Conservation (phyloP, 1,140 invertebrate genomes). For the Samia ricini region DNA sequence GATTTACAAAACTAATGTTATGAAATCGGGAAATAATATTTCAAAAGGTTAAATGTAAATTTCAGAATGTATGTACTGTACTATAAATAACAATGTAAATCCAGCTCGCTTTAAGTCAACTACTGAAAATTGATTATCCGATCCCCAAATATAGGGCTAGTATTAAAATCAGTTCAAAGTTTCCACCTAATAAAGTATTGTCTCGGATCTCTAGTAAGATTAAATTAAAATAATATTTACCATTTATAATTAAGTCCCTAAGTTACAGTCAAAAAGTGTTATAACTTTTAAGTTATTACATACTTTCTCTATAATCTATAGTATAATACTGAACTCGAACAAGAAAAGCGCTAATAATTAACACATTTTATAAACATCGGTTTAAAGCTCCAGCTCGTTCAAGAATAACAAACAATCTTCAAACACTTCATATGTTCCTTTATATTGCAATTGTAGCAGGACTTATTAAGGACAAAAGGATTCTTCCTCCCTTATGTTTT, state of each 20-base stretch:
- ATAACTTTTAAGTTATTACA: background rate
- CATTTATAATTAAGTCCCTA: background rate
- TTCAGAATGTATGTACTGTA: no score
- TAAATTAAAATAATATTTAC: background rate
- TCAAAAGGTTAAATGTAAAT: background rate
- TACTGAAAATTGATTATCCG: constrained; percentile 41
- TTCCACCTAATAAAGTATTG: constrained; percentile 32
- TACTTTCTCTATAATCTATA: background rate
- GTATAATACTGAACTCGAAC: constrained; percentile 20
- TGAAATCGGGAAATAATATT: background rate
- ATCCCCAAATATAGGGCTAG: constrained; percentile 21
- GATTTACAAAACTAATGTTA: background rate
- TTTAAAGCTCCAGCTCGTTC: background rate
- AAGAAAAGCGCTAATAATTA: constrained; percentile 12
- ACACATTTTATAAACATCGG: background rate
- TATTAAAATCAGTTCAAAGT: constrained; percentile 31
- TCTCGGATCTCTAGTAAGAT: constrained; percentile 20
- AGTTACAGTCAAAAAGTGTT: background rate
- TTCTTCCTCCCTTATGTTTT: no score
- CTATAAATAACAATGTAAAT: background rate
- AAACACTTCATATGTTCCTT: no score
- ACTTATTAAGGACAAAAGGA: no score
- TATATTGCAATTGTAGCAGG: no score
- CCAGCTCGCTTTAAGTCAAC: constrained; percentile 11
- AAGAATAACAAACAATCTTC: background rate